phyloP scores from a whole-genome alignment of 2,797 vertebrate genomes.

The Acrocephalus scirpaceus region DNA sequence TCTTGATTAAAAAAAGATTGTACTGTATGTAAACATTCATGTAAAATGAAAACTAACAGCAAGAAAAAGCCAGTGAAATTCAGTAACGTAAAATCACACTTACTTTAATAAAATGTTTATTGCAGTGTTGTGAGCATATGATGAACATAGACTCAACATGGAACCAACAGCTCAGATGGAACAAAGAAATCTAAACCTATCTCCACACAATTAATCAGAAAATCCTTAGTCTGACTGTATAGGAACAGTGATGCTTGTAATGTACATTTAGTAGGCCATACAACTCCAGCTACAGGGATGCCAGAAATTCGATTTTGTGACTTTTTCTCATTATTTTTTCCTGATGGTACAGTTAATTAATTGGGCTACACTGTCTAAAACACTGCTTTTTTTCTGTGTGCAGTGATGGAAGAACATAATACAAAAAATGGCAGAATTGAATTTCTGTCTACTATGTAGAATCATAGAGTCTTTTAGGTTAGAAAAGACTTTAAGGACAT shows the following conservation, averaged over 20 bases:
- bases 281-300: neutral
- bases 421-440: neutral
- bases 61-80: neutral
- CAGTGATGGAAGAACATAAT: neutral
- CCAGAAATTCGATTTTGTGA: neutral
- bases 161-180: neutral
- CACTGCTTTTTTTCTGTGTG: neutral
- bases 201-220: neutral
- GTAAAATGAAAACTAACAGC: neutral
- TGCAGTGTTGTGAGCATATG: neutral
- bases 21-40: neutral
- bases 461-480: neutral
- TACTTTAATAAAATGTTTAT: neutral
- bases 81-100: neutral
- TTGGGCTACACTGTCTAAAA: neutral
- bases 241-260: neutral
- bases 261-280: neutral
- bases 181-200: neutral
- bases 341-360: neutral
- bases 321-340: neutral
- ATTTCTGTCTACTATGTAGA: neutral
- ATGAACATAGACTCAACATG: neutral
- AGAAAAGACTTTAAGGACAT: neutral
- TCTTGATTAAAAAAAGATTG: neutral
- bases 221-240: neutral